Base-by-base conservation (phyloP, 2,888 invertebrate genomes). In the Hyles lineata region DNA sequence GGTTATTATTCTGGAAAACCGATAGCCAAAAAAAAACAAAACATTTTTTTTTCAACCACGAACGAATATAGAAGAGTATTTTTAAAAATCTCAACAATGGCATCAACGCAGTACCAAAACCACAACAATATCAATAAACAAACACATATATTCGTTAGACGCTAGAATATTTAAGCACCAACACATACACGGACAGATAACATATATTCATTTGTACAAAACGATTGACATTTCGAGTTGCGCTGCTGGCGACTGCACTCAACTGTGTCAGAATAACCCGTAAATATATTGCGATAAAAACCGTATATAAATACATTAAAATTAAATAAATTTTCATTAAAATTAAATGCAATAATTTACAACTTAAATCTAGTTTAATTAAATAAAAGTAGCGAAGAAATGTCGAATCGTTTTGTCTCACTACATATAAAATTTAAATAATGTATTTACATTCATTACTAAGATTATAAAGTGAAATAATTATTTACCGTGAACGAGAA, bases 101-200 rank as follows among this genome's bases (percentile, higher is more conserved):
- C 67, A 50, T 67, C 67, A 67, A 67, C 67, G 50, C 43, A 50
- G 43, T 67, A 35, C 11, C 63, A 63, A 35, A 35, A 67, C 6
- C 67, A 67, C 50, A 43, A 61, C 60, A 50, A 71, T 61, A 61
- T 71, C 19, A 59, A 58, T 25, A 61, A 61, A 71, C 43, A 71
- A 43, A 71, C 25, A 71, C 60, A 67, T 67, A 62, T 62, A 67
- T 67, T 50, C 23, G 43, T 74, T 80, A 81, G 75, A 79, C 72
- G 77, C 77, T 81, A 83, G 72, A 79, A 72, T 78, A 75, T 80
- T 77, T 61, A 83, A 84, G 83, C 84, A 80, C 79, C 85, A 79
- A 82, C 82, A 84, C 83, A 82, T 73, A 82, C 81, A 84, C 81
- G 74, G 50, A 50, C 76, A 78, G 75, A 80, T 67, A 43, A 67